Percentiles rank a stretch among this genome's conserved stretches.
Conservation (phyloP, 2,797 vertebrate species). For the Glyptemys insculpta region DNA sequence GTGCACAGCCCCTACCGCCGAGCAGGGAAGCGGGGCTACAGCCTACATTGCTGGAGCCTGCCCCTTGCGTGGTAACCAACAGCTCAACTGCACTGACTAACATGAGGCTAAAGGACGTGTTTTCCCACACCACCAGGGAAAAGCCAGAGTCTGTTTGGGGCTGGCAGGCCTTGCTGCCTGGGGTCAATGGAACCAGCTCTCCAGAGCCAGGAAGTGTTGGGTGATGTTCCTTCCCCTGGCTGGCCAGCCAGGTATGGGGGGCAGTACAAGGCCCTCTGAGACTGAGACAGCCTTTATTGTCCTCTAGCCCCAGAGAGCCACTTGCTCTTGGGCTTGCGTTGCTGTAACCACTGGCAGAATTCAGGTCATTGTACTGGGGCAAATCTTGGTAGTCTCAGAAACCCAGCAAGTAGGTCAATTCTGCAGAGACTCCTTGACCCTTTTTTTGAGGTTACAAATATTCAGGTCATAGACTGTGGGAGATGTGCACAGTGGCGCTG, state of each 20-base stretch:
- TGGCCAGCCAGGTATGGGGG: neutral
- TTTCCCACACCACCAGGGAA: accelerated
- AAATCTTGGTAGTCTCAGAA: neutral
- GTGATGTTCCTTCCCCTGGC: no score
- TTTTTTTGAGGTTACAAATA: slow-evolving; percentile 7
- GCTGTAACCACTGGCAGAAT: neutral
- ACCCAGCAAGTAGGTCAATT: slow-evolving; percentile 47
- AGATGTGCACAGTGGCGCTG: neutral
- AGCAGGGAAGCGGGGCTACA: no score
- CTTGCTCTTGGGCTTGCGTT: neutral
- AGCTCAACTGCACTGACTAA: neutral
- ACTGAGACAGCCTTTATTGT: neutral
- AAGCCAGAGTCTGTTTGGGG: neutral
- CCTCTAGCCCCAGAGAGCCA: no score
- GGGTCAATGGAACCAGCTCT: neutral
- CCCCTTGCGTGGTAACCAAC: no score
- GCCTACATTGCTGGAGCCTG: no score
- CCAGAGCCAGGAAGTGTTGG: neutral
- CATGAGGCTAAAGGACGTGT: accelerated
- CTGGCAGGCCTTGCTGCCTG: neutral
- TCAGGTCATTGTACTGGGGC: neutral
- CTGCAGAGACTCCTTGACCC: slow-evolving; percentile 26
- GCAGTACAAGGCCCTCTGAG: no score
- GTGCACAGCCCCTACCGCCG: no score
- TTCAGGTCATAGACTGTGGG: slow-evolving; percentile 17